Evolutionary conservation across 1,140 invertebrate species (phyloP).

Genomic region (Portunus trituberculatus): DNA sequence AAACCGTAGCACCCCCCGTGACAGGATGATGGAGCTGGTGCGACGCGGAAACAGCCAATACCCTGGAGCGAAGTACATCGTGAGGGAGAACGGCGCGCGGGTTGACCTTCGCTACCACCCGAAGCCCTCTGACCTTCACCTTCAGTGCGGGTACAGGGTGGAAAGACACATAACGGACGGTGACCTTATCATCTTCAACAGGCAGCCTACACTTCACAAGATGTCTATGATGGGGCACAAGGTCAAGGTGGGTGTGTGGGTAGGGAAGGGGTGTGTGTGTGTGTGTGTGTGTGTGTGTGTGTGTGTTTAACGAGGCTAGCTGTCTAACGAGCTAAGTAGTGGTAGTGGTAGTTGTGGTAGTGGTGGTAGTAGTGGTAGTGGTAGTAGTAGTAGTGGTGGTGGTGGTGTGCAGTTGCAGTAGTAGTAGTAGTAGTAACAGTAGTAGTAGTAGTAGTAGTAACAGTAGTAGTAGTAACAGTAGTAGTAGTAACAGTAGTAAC

Average conservation of each 20-base stretch:
- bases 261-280: too few relatives aligned
- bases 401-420: too few relatives aligned
- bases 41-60: conserved; percentile 98
- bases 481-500: too few relatives aligned
- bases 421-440: too few relatives aligned
- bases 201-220: conserved; percentile 99
- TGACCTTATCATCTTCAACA: conserved; percentile 99
- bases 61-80: conserved; percentile 99
- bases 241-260: conserved; percentile 86
- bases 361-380: background rate
- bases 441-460: too few relatives aligned
- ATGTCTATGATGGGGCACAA: conserved; percentile 99
- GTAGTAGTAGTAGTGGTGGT: background rate
- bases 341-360: background rate
- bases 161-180: conserved; percentile 99
- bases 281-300: too few relatives aligned
- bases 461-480: too few relatives aligned
- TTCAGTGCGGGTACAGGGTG: conserved; percentile 98
- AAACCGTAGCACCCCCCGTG: background rate
- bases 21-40: conserved; percentile 96
- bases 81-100: conserved; percentile 98
- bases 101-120: conserved; percentile 99
- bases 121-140: conserved; percentile 98
- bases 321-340: too few relatives aligned
- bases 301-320: background rate